Base-by-base conservation (phyloP, 2,113 vertebrate genomes). In the Lampris incognitus region DNA sequence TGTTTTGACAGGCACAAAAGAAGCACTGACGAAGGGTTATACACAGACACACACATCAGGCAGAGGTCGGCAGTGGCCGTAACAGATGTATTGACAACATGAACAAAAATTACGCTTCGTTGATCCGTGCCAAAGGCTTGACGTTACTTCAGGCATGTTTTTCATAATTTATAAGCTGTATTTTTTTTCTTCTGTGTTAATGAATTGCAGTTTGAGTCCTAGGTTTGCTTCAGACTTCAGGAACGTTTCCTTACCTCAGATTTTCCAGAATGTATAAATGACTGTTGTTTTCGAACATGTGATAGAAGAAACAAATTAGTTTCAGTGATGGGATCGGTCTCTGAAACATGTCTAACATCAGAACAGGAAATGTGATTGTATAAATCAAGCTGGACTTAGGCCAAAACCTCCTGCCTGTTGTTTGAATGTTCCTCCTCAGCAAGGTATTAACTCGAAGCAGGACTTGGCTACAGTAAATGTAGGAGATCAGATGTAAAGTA, bases 281-380 rank as follows among this genome's bases (percentile, higher is more conserved):
- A 51, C 54, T 62, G 49, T 57, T 79, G 71, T 72, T 83, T 74
- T 63, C 57, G 79, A 75, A 74, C 66, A 79, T 67, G 56, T 83
- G 67, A 71, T 37, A 11, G 41, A 70, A 64, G 58, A 73, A 77
- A 77, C 67, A 66, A 70, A 78, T 70, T 63, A 63, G 58, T 70
- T 70, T 38, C 38, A 7, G 36, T 36, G 9, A 44, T 13, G 9
- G 9, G 52, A 52, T n/a, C 52, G 24, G 55, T 77, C 52, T 57
- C 24, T 82, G 57, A 66, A 55, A 38, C 10, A 38, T 37, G 13
- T 4, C 36, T 9, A 44, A 48, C 7, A 50, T 37, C 40, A 46
- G 5, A 48, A 58, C 41, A 52, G 57, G 64, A 64, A 73, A 76
- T 62, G 38, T 50, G 66, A 69, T 50, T 41, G 65, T 37, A 9